These are phyloP conservation scores for Gorsachius magnificus DNA, from an alignment of 2,797 vertebrate genomes.

Conservation along the genomic window DNA sequence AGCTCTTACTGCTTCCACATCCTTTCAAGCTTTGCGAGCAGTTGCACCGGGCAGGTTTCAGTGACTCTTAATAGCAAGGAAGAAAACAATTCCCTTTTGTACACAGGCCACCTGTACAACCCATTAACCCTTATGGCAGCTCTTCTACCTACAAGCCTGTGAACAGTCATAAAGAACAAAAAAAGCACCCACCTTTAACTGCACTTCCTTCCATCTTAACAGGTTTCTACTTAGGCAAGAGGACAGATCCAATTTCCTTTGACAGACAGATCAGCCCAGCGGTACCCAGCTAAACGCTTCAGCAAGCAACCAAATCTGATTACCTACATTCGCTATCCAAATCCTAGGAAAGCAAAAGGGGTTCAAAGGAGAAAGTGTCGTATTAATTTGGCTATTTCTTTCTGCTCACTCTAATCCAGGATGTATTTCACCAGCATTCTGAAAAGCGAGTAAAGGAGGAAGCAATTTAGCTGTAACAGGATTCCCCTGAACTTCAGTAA, in stretches of 20 bases:
- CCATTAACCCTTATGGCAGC: not conserved
- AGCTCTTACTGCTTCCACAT: accelerated
- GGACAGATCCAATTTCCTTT: not conserved
- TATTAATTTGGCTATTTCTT: not conserved
- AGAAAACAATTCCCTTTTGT: not conserved
- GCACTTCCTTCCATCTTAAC: not conserved
- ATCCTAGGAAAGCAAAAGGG: not conserved
- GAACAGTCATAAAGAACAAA: not conserved
- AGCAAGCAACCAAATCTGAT: not conserved
- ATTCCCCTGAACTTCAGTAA: not conserved
- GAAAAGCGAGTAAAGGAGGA: not conserved
- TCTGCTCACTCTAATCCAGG: not conserved
- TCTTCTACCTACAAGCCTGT: not conserved
- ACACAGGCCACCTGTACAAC: not conserved
- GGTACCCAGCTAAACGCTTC: not conserved
- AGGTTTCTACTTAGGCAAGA: not conserved
- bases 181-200: not conserved
- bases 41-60: not conserved
- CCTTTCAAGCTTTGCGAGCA: not conserved
- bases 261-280: not conserved
- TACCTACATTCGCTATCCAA: not conserved
- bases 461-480: not conserved
- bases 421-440: not conserved
- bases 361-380: not conserved
- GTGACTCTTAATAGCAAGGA: not conserved